Evolutionary conservation across 2,797 vertebrate genomes (phyloP), one percentile per base, ranked within the genome.

Genomic region (Sebastiscus tertius): DNA sequence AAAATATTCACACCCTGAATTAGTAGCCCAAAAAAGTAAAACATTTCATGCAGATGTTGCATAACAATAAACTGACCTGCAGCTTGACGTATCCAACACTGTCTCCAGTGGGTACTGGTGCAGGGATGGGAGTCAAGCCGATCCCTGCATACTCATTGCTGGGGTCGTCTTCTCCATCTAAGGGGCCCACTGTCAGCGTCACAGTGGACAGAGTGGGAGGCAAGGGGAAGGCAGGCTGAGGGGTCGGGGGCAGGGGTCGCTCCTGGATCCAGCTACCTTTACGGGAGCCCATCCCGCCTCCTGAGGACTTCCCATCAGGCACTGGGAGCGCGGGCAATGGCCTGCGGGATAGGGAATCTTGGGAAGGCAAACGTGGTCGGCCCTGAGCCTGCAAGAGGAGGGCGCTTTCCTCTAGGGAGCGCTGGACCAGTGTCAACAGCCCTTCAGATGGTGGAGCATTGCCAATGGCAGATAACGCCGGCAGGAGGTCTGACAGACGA

Each of bases 191-290:
- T 7, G 94, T 84, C 65, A 93, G 75, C 26, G 78, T 92, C 82
- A 95, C 90, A 24, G 85, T 90, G 3, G 91, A 73, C 0, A 82
- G 86, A 59, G 89, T 75, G 34, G 93, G 91, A 79, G 81, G 86
- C 86, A 95, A 77, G 11, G 93, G 93, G 79, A 96, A 96, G 26
- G 90, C 72, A 60, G 96, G 81, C 81, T 96, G 95, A 4, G 97
- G 97, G 4, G 97, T 97, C 0, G 96, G 97, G 2, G 97, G 97
- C 5, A 98, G 92, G 6, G 97, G 97, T n/a, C 97, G 91, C 90
- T 98, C 97, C 85, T 98, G 97, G 85, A 98, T 98, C 95, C 97
- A 98, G 88, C 97, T 98, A 9, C 97, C 97, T 70, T 97, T 98
- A 22, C 97, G 96, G n/a, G 95, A 95, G 36, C 96, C 96, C 96